Percentiles rank a stretch among this genome's conserved stretches.
Conservation (phyloP, 2,888 invertebrate species). For the Cheilosia pagana region DNA sequence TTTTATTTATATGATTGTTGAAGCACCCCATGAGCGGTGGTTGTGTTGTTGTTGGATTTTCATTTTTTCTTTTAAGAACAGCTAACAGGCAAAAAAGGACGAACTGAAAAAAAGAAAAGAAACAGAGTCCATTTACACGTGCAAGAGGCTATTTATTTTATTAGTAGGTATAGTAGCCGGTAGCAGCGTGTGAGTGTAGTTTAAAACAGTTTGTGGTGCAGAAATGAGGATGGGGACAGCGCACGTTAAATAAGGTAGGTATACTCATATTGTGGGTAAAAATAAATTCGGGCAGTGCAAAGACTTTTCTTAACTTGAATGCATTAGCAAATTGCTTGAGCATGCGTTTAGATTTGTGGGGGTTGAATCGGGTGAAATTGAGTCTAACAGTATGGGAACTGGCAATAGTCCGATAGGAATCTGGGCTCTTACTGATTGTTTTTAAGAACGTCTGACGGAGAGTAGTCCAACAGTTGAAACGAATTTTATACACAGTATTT, state of each 20-base stretch:
- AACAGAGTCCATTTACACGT: constrained; percentile 34
- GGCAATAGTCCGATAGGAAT: no score
- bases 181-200: background rate
- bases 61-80: background rate
- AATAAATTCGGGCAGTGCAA: no score
- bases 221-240: background rate
- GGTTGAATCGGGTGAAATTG: no score
- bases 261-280: no score
- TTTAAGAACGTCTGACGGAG: no score
- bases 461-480: no score
- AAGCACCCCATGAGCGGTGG: constrained; percentile 24
- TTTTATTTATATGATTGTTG: constrained; percentile 64
- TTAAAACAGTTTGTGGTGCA: constrained; percentile 8
- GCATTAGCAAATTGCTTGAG: no score
- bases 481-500: no score
- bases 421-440: no score
- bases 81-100: background rate
- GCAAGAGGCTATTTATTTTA: constrained; percentile 41
- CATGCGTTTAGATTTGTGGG: no score
- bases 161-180: constrained; percentile 2
- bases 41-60: background rate
- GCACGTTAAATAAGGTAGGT: background rate
- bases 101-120: background rate
- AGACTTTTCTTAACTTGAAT: no score
- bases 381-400: no score